These are phyloP conservation scores for Abramis brama DNA, from an alignment of 2,113 vertebrate genomes.

Conservation along the genomic window DNA sequence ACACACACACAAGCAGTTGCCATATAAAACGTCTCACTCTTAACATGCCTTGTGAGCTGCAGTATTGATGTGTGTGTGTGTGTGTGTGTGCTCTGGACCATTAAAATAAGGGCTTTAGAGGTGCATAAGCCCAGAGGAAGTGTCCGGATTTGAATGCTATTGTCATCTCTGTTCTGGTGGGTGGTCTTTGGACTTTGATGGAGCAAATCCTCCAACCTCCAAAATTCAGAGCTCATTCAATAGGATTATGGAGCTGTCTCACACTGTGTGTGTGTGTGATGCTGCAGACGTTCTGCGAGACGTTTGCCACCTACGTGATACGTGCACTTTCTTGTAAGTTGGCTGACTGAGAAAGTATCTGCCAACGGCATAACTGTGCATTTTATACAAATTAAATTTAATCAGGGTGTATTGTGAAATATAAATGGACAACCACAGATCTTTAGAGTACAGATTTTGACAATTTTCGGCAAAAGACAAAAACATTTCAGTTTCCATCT, in stretches of 20 bases:
- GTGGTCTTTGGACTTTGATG: constrained; percentile 55
- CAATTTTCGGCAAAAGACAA: neutral
- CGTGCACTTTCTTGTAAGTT: constrained; percentile 28
- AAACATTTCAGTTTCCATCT: neutral
- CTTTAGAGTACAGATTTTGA: neutral
- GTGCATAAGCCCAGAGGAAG: constrained; percentile 40
- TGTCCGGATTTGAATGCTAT: constrained; percentile 50
- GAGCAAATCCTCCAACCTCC: constrained; percentile 51
- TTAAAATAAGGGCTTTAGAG: constrained; percentile 36
- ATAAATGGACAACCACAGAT: neutral
- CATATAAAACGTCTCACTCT: constrained; percentile 3
- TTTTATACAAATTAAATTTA: neutral
- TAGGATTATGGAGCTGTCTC: constrained; percentile 37
- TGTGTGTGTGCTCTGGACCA: constrained; percentile 27
- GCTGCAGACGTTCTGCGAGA: constrained; percentile 5
- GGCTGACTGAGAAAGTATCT: constrained; percentile 20
- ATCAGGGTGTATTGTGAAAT: neutral
- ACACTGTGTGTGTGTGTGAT: neutral
- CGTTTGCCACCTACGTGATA: constrained; percentile 38
- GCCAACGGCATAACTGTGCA: constrained; percentile 15
- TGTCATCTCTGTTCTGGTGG: constrained; percentile 52
- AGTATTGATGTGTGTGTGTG: neutral
- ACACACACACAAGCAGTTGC: constrained; percentile 3
- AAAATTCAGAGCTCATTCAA: constrained; percentile 50
- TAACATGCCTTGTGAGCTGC: constrained; percentile 18